Conservation (phyloP, 2,888 invertebrate genomes). For the Ptychoptera albimana region DNA sequence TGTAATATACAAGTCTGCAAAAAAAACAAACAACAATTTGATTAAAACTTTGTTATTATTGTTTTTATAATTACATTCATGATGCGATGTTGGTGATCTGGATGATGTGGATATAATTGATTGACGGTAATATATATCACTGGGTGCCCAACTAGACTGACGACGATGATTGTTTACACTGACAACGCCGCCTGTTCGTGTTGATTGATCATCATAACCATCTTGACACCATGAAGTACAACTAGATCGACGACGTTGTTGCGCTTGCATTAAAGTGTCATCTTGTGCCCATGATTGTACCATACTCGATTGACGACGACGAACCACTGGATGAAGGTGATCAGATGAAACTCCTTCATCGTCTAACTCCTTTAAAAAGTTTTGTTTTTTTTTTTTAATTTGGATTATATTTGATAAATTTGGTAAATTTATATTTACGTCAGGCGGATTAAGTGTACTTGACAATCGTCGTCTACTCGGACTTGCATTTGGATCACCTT, state of each 20-base stretch:
- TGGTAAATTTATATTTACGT: conserved; percentile 1
- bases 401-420: too few relatives aligned
- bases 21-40: too few relatives aligned
- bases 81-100: conserved; percentile 64
- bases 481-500: conserved; percentile 11
- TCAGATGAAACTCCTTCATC: conserved; percentile 20
- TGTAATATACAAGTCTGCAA: too few relatives aligned
- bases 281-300: conserved; percentile 23
- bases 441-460: conserved; percentile 6
- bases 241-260: conserved; percentile 19
- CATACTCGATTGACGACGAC: conserved; percentile 26
- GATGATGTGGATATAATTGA: conserved; percentile 65
- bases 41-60: conserved; percentile 11
- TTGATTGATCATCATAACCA: conserved; percentile 14
- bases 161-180: conserved; percentile 12
- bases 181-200: conserved; percentile 5
- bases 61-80: conserved; percentile 58
- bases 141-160: conserved; percentile 30
- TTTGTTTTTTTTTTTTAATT: too few relatives aligned
- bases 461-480: conserved; percentile 7
- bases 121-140: conserved; percentile 35
- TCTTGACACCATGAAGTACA: conserved; percentile 22
- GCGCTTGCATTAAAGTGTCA: conserved; percentile 14
- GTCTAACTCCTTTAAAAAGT: conserved; percentile 4
- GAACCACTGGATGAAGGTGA: conserved; percentile 18